A percentile compares a stretch with the other conserved stretches of the same genome.
These are phyloP conservation scores for Holotrichia oblita DNA, from an alignment of 1,140 invertebrate genomes.

Conservation along the genomic window DNA sequence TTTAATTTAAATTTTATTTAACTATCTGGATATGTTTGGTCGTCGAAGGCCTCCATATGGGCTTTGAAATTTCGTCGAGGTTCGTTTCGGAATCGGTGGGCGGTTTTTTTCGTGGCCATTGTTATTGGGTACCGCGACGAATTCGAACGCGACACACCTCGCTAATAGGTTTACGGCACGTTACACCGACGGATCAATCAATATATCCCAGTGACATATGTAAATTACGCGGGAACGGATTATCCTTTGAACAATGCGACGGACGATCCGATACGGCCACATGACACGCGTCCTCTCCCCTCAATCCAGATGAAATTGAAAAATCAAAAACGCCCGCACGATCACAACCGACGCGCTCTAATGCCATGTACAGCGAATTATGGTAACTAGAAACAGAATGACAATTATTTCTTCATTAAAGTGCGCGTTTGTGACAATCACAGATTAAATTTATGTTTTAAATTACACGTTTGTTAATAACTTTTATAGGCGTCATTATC, in stretches of 20 bases:
- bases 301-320: conserved; percentile 32
- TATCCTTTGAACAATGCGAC: conserved; percentile 36
- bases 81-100: conserved; percentile 32
- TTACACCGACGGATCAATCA: conserved; percentile 34
- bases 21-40: conserved; percentile 7
- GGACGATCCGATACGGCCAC: conserved; percentile 27
- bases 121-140: conserved; percentile 28
- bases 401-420: conserved; percentile 23
- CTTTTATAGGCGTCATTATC: no score
- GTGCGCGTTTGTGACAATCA: not conserved
- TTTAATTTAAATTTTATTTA: not conserved
- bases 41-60: not conserved
- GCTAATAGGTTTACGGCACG: conserved; percentile 34
- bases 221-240: conserved; percentile 34
- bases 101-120: conserved; percentile 27
- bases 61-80: conserved; percentile 30
- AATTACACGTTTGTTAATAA: no score
- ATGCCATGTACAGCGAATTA: not conserved
- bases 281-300: conserved; percentile 24
- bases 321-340: conserved; percentile 34
- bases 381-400: conserved; percentile 25
- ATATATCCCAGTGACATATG: conserved; percentile 36
- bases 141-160: conserved; percentile 32
- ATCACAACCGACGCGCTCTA: not conserved
- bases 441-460: no score